Evolutionary conservation across 1,140 invertebrate genomes (phyloP), one percentile per base, ranked within the genome.

Genomic region (Homalodisca vitripennis): DNA sequence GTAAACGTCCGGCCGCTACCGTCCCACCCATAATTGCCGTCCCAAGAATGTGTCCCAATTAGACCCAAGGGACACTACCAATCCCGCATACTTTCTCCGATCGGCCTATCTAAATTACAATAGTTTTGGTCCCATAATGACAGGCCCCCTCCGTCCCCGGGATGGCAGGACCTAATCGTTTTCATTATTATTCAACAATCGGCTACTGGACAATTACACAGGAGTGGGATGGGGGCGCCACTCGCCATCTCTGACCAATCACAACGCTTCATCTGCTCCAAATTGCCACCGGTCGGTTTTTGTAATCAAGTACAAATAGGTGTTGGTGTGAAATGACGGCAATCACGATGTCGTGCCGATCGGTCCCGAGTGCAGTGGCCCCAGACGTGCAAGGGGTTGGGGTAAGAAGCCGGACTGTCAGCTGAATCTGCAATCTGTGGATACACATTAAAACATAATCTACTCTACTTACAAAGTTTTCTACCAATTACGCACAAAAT

Each of bases 131-230:
- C 48, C 48, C 14, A 51, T 51, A 14, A 22, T 22, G 22, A 22
- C 48, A 14, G 22, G 26, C 14, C 14, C 55, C 3, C 55, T 60
- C 2, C 14, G 48, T 3, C 3, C 27, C 2, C 48, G 48, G n/a
- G n/a, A n/a, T 22, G 48, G 14, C 3, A 51, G 14, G 3, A 3
- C 6, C 22, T 53, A 22, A 53, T 60, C 55, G 55, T 2, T 30
- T 60, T 60, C 55, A 60, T 60, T 60, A n/a, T n/a, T n/a, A 60
- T 26, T 60, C 29, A 60, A 60, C 55, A 26, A 51, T 60, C 55
- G 55, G 55, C 55, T 60, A 60, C 55, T n/a, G 55, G 14, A 10
- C 6, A 24, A 60, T 60, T 27, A 27, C n/a, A 22, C 34, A 10
- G n/a, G n/a, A n/a, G n/a, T n/a, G n/a, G n/a, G n/a, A n/a, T n/a